These are phyloP conservation scores for Lerista edwardsae DNA, from an alignment of 2,797 vertebrate genomes.

Conservation along the genomic window DNA sequence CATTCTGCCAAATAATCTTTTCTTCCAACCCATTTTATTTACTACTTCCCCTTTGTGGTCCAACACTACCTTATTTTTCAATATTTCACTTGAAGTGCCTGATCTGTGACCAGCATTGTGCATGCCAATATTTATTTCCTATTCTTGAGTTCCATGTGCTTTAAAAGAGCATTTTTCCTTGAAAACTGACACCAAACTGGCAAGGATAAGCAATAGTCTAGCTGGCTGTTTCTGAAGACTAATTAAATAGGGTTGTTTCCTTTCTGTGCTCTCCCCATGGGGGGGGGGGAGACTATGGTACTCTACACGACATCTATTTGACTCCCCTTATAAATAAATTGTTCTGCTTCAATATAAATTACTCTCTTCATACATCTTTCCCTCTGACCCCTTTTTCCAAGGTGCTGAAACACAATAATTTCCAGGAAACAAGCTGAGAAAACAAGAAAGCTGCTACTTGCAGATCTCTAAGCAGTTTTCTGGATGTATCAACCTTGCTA, in stretches of 20 bases:
- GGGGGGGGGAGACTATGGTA: neutral
- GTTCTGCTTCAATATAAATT: constrained; percentile 18
- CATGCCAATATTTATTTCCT: constrained; percentile 44
- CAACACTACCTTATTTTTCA: constrained; percentile 44
- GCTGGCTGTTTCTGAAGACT: constrained; percentile 30
- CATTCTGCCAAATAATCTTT: constrained; percentile 24
- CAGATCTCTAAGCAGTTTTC: neutral
- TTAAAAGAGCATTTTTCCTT: constrained; percentile 51
- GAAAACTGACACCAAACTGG: constrained; percentile 13
- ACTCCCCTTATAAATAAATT: constrained; percentile 9
- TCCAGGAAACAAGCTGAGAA: neutral
- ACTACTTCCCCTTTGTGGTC: constrained; percentile 41
- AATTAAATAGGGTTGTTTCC: constrained; percentile 33
- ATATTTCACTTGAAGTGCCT: constrained; percentile 21
- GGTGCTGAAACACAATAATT: constrained; percentile 1
- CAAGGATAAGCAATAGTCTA: neutral
- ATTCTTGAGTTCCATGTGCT: neutral
- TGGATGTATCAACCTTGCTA: neutral
- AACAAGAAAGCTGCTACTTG: neutral
- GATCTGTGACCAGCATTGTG: constrained; percentile 21
- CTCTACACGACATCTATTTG: neutral
- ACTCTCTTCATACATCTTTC: neutral
- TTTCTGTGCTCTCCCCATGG: neutral
- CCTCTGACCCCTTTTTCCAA: neutral
- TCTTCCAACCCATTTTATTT: constrained; percentile 36